Conservation (phyloP, 2,888 invertebrate genomes). For the Limenitis camilla region DNA sequence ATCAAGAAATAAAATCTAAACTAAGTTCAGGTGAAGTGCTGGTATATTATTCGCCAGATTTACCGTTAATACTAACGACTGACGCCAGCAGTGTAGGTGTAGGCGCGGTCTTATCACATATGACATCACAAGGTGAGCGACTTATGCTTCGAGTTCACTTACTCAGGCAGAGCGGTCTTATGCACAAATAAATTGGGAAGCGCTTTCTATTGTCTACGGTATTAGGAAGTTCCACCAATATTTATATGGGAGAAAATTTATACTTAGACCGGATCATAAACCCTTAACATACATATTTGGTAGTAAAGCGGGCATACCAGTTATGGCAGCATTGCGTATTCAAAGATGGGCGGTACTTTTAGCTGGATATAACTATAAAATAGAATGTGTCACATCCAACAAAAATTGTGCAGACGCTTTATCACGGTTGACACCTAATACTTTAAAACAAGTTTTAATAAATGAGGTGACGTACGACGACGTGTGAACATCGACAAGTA, state of each 20-base stretch:
- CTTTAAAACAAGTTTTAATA: too few species aligned
- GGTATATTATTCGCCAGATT: too few species aligned
- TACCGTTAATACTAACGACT: too few species aligned
- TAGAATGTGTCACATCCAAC: constrained; percentile 19
- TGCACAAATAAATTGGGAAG: not conserved
- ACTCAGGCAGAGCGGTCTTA: not conserved
- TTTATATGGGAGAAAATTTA: not conserved
- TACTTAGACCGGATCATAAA: not conserved
- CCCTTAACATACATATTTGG: not conserved
- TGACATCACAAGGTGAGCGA: not conserved
- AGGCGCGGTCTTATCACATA: constrained; percentile 12
- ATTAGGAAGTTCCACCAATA: not conserved
- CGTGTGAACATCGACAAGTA: not conserved
- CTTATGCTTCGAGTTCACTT: not conserved
- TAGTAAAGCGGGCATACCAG: constrained; percentile 11
- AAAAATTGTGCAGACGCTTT: constrained; percentile 13
- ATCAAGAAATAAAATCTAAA: too few species aligned
- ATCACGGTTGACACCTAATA: not conserved
- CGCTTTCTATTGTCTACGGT: not conserved
- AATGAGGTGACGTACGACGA: not conserved
- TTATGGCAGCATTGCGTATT: constrained; percentile 16
- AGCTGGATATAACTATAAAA: constrained; percentile 17
- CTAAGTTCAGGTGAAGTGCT: too few species aligned
- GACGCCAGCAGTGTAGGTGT: constrained; percentile 7
- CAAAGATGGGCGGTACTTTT: constrained; percentile 23